Conservation (phyloP, 2,888 invertebrate genomes). For the Meiosimyza decipiens region DNA sequence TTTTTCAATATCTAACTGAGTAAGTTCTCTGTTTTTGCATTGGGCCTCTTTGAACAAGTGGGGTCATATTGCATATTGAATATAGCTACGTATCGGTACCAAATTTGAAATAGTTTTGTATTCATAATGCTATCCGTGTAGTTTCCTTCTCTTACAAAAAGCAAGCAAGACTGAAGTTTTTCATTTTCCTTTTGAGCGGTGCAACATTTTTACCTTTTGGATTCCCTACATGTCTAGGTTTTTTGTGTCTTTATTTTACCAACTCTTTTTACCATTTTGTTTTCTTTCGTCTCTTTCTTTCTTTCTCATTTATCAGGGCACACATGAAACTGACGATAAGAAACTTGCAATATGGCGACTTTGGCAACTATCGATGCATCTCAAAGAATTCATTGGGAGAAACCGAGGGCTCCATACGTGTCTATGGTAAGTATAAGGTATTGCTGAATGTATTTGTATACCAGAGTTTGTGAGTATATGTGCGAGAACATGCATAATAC, state of each 20-base stretch:
- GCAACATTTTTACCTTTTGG: neutral
- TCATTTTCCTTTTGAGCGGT: conserved; percentile 19
- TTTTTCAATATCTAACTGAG: no score
- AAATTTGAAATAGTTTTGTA: no score
- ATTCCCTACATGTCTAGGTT: no score
- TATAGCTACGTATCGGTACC: no score
- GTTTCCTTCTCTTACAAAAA: no score
- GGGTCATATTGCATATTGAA: no score
- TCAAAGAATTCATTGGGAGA: conserved; percentile 94
- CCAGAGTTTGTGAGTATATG: neutral
- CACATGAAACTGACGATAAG: conserved; percentile 90
- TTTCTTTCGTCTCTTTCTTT: neutral
- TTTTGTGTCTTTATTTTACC: no score
- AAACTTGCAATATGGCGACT: conserved; percentile 85
- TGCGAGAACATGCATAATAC: conserved; percentile 23
- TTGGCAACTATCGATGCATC: conserved; percentile 92
- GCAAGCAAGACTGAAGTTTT: neutral
- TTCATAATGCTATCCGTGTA: no score
- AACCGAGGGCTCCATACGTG: conserved; percentile 90
- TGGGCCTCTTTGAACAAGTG: no score
- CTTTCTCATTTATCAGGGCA: conserved; percentile 69
- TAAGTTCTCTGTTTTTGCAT: no score
- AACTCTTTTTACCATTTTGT: neutral
- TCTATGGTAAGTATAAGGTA: conserved; percentile 80
- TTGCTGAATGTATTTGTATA: conserved; percentile 1